Base-by-base conservation (phyloP, 2,888 invertebrate species). In the Drosophila paramelanica region DNA sequence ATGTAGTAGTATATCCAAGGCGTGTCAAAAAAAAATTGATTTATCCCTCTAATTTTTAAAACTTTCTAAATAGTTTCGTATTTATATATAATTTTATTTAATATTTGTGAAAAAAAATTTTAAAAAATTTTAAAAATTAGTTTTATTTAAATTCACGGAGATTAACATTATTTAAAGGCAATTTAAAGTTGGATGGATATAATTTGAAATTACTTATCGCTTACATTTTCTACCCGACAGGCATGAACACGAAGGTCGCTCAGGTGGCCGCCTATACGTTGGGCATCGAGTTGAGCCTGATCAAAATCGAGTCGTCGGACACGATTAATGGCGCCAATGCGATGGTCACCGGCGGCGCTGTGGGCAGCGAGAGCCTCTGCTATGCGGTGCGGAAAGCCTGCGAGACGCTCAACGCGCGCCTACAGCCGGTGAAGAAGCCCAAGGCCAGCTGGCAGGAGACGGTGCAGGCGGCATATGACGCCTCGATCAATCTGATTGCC, bases 251-350 rank as follows among this genome's bases (percentile, higher is more conserved):
- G 0, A 96, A 96, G 93, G 94, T 93, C 1, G 94, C 95, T 3
- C 96, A 97, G 93, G 95, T 96, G 0, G 95, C 95, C 59, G 96
- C 96, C 0, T 94, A 95, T 72, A 93, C 93, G 3, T 92, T 97
- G 17, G 95, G 95, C 0, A 94, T 97, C 94, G 95, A 14, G 61
- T 96, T 56, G 94, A 94, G 3, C 93, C 55, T 46, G 17, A 43
- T 82, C 3, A 87, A 94, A 91, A 92, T 97, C 6, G 95, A 95
- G 73, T 94, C 95, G 0, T 94, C 94, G 13, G 94, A 95, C 79
- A 95, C 93, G 64, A 92, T 96, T 33, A 93, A 93, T 3, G 93
- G 95, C 0, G 95, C 96, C 0, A 97, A 97, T 88, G 92, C 94
- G 4, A 92, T 93, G 74, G 93, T 94, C 0, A 95, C 95, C 10